Evolutionary conservation across 2,888 invertebrate genomes (phyloP).

Genomic region (Koerneria pararmatus): DNA sequence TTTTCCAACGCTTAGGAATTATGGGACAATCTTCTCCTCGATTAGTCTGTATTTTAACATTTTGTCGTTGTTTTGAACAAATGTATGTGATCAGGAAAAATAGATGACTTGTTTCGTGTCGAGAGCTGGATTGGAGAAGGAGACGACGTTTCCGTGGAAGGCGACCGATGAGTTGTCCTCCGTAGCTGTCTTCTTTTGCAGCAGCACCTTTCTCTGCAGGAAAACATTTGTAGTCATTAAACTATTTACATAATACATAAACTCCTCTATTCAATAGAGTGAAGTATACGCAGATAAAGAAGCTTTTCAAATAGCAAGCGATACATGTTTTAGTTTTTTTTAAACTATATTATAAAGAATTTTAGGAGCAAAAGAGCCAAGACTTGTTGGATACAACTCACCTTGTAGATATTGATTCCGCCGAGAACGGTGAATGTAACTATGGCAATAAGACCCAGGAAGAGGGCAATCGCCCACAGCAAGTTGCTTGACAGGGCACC

Average conservation of each 20-base stretch:
- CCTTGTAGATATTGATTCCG: conserved; percentile 44
- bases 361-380: too few relatives aligned
- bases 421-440: conserved; percentile 48
- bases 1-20: too few relatives aligned
- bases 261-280: too few relatives aligned
- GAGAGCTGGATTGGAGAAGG: conserved; percentile 58
- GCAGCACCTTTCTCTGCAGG: too few relatives aligned
- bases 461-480: conserved; percentile 37
- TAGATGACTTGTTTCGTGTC: conserved; percentile 33
- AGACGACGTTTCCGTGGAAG: conserved; percentile 59
- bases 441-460: conserved; percentile 46
- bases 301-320: too few relatives aligned
- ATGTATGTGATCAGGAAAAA: not conserved
- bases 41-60: not conserved
- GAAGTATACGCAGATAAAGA: too few relatives aligned
- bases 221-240: too few relatives aligned
- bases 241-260: too few relatives aligned
- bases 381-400: too few relatives aligned
- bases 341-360: too few relatives aligned
- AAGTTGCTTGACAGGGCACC: conserved; percentile 38
- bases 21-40: too few relatives aligned
- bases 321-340: too few relatives aligned
- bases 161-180: conserved; percentile 54
- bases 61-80: not conserved
- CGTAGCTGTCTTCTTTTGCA: conserved; percentile 54